phyloP scores from a whole-genome alignment of 2,888 invertebrate genomes.

The Lucinisca nassula region DNA sequence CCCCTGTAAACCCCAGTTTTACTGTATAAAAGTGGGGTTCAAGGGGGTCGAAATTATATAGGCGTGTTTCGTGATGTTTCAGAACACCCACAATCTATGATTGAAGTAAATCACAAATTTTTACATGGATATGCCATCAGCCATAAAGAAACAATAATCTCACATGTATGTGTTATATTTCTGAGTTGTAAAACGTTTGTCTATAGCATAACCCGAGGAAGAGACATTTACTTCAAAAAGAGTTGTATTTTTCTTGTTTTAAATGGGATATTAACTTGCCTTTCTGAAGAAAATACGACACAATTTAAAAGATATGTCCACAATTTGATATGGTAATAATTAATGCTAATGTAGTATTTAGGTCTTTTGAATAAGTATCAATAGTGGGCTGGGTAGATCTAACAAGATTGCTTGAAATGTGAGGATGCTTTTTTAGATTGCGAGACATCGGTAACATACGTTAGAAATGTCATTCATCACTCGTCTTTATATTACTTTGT shows the following conservation, averaged over 20 bases:
- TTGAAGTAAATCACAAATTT: too few relatives aligned
- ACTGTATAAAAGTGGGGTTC: too few relatives aligned
- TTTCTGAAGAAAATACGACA: not conserved
- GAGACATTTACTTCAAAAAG: too few relatives aligned
- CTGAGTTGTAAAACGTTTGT: too few relatives aligned
- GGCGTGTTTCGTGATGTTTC: too few relatives aligned
- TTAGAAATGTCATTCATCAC: slow-evolving; percentile 8
- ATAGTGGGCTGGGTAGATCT: slow-evolving; percentile 19
- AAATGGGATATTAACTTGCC: not conserved
- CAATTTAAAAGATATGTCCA: not conserved
- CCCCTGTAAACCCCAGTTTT: too few relatives aligned
- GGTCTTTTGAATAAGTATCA: slow-evolving; percentile 1
- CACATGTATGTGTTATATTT: too few relatives aligned
- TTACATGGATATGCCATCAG: too few relatives aligned
- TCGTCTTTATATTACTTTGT: not conserved
- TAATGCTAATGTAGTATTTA: slow-evolving; percentile 14
- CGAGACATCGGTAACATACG: not conserved
- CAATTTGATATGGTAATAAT: not conserved
- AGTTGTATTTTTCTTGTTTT: not conserved
- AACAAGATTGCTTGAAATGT: slow-evolving; percentile 2
- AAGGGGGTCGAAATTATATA: too few relatives aligned
- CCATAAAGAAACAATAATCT: too few relatives aligned
- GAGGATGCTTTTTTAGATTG: not conserved
- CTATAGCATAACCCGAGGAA: too few relatives aligned
- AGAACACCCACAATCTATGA: too few relatives aligned